phyloP scores from a whole-genome alignment of 1,140 invertebrate genomes.

The Brachionus rubens region DNA sequence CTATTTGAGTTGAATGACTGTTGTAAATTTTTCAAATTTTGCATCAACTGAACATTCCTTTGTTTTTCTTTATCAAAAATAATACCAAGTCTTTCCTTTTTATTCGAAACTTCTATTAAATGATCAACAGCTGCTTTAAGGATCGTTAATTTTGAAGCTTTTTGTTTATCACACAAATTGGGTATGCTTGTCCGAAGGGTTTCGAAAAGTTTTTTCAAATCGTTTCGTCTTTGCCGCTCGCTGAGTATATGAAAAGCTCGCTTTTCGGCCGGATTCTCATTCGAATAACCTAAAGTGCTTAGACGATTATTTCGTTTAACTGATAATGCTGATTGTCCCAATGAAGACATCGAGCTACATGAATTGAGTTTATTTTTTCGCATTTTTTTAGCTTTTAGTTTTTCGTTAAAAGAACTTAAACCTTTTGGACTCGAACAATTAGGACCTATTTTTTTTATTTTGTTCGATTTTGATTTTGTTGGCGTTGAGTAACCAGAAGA shows the following conservation, averaged over 20 bases:
- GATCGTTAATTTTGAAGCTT: constrained; percentile 29
- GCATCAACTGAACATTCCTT: neutral
- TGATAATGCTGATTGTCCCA: neutral
- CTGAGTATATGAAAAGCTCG: constrained; percentile 39
- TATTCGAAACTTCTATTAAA: constrained; percentile 31
- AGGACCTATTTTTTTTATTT: neutral
- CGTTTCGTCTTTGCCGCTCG: constrained; percentile 34
- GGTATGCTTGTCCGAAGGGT: constrained; percentile 36
- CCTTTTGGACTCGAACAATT: neutral
- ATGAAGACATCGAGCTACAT: too few species aligned
- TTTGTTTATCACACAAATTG: constrained; percentile 35
- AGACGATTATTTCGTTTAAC: constrained; percentile 32
- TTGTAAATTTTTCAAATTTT: constrained; percentile 38
- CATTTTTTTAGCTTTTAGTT: constrained; percentile 8
- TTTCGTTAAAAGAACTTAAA: neutral
- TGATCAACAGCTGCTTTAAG: constrained; percentile 45
- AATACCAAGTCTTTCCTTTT: constrained; percentile 31
- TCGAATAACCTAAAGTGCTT: constrained; percentile 17
- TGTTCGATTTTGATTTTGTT: neutral
- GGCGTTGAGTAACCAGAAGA: constrained; percentile 28
- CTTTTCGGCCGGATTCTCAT: constrained; percentile 44
- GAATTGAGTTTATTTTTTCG: constrained; percentile 10
- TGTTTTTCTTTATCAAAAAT: constrained; percentile 42
- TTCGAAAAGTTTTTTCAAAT: constrained; percentile 46
- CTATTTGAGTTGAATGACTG: neutral